Conservation (phyloP, 2,888 invertebrate genomes). For the Pheosia tremula region DNA sequence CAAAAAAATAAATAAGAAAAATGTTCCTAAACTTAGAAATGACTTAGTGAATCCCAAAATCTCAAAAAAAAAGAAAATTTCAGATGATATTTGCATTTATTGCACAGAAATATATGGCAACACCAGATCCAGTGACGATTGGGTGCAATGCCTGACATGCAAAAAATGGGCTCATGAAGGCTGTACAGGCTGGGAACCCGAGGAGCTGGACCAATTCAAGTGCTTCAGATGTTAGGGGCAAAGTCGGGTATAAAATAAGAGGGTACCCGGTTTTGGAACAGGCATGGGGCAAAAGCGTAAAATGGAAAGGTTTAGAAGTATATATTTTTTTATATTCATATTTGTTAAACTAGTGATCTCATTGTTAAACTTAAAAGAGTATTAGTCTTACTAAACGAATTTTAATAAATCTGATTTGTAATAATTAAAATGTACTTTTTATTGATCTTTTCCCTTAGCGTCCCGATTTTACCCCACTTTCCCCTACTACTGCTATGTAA, state of each 20-base stretch:
- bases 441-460: constrained; percentile 6
- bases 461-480: constrained; percentile 5
- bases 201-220: background rate
- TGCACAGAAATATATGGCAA: constrained; percentile 1
- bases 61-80: too few relatives aligned
- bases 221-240: constrained; percentile 2
- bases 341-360: background rate
- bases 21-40: too few relatives aligned
- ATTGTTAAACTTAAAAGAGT: constrained; percentile 2
- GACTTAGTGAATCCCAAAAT: too few relatives aligned
- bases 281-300: constrained; percentile 3
- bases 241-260: background rate
- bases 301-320: background rate
- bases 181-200: background rate
- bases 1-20: too few relatives aligned
- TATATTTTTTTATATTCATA: background rate
- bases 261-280: background rate
- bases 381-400: constrained; percentile 5
- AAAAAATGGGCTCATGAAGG: constrained; percentile 4
- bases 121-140: background rate
- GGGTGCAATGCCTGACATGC: constrained; percentile 2
- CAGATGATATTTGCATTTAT: constrained; percentile 1
- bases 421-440: constrained; percentile 5
- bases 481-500: background rate
- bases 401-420: constrained; percentile 6